Conservation (phyloP, 2,888 invertebrate species). For the Cyaniris semiargus region DNA sequence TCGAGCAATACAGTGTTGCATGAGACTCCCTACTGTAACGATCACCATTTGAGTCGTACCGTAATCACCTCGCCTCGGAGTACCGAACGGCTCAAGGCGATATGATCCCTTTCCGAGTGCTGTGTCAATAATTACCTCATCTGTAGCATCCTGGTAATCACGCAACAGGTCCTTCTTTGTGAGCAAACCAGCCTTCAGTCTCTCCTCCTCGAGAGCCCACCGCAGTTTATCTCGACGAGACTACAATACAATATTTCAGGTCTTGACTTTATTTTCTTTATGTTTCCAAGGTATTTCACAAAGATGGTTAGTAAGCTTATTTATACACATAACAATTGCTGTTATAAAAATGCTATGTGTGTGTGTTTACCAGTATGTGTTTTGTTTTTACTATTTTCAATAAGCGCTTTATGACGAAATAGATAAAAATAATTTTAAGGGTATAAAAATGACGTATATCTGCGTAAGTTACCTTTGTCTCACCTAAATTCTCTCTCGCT, state of each 20-base stretch:
- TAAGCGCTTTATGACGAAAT: background rate
- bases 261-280: background rate
- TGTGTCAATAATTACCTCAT: too few relatives aligned
- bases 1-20: too few relatives aligned
- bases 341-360: too few relatives aligned
- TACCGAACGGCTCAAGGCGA: too few relatives aligned
- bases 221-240: constrained; percentile 64
- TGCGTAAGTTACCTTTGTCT: constrained; percentile 56
- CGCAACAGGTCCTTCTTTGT: constrained; percentile 68
- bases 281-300: too few relatives aligned
- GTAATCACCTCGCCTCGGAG: too few relatives aligned
- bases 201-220: constrained; percentile 62
- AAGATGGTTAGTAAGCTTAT: background rate
- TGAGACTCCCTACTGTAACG: too few relatives aligned
- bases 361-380: background rate
- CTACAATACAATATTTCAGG: constrained; percentile 44
- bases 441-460: background rate
- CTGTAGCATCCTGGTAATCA: constrained; percentile 68
- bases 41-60: too few relatives aligned
- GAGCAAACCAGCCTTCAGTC: constrained; percentile 66
- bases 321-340: too few relatives aligned
- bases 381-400: background rate
- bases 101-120: too few relatives aligned
- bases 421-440: background rate
- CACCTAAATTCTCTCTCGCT: constrained; percentile 66